phyloP scores from a whole-genome alignment of 2,888 invertebrate species.

The Epirrhoe tristata region DNA sequence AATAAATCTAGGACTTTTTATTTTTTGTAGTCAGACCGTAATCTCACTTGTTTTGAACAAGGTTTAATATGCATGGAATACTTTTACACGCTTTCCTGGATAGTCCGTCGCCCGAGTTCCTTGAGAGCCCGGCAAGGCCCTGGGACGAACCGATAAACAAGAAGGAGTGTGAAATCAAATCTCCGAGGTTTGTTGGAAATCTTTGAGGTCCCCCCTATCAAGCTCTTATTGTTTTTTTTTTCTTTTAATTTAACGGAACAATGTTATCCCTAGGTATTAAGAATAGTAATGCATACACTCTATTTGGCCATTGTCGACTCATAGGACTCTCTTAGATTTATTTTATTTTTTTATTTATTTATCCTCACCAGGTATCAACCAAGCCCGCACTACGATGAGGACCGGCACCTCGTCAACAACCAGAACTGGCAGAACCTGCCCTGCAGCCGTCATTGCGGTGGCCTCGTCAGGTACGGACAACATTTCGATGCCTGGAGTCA shows the following conservation, averaged over 20 bases:
- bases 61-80: neutral
- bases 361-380: constrained; percentile 33
- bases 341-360: neutral
- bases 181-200: constrained; percentile 55
- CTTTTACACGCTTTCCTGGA: constrained; percentile 38
- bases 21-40: too few relatives aligned
- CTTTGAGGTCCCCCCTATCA: neutral
- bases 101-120: constrained; percentile 83
- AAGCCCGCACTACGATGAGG: constrained; percentile 39
- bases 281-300: too few relatives aligned
- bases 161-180: constrained; percentile 64
- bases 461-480: constrained; percentile 74
- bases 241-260: too few relatives aligned
- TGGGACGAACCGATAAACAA: constrained; percentile 85
- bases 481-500: constrained; percentile 59
- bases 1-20: too few relatives aligned
- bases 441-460: constrained; percentile 29
- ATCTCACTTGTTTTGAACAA: neutral
- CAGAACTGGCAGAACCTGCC: constrained; percentile 37
- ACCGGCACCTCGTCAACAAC: constrained; percentile 37
- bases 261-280: too few relatives aligned
- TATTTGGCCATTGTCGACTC: too few relatives aligned
- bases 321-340: too few relatives aligned
- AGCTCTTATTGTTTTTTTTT: too few relatives aligned
- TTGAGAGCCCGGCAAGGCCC: constrained; percentile 83